Conservation (phyloP, 1,140 invertebrate genomes). For the Sipha flava region DNA sequence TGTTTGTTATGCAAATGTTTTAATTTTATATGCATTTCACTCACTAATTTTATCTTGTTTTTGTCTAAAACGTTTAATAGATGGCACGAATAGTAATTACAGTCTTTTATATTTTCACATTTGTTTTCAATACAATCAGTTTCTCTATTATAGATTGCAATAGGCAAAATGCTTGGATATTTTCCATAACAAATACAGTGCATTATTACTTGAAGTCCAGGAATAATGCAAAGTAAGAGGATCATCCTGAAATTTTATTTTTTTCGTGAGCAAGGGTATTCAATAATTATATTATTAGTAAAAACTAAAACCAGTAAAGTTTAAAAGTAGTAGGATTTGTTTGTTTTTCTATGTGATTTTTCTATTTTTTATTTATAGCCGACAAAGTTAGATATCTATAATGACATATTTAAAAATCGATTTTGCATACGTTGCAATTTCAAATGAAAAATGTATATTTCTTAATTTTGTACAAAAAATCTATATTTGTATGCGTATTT, state of each 20-base stretch:
- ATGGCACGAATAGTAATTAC: background rate
- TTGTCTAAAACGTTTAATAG: background rate
- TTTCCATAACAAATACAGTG: background rate
- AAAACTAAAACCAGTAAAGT: no score
- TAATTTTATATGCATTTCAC: background rate
- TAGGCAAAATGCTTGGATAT: background rate
- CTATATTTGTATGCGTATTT: no score
- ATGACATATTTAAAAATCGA: no score
- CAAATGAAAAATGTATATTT: no score
- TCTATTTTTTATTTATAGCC: no score
- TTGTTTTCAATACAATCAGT: background rate
- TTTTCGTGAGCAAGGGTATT: background rate
- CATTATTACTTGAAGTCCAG: background rate
- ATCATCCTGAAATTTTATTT: background rate
- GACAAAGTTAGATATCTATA: no score
- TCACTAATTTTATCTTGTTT: background rate
- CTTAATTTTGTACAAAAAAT: no score
- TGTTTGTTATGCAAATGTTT: background rate
- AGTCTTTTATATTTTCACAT: background rate
- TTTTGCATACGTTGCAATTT: no score
- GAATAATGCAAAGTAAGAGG: background rate
- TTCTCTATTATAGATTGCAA: conserved; percentile 15
- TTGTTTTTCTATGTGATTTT: no score
- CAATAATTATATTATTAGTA: background rate
- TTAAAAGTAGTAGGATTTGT: no score